Evolutionary conservation across 2,797 vertebrate genomes (phyloP), one percentile per base, ranked within the genome.

Genomic region (Protosalanx chinensis): DNA sequence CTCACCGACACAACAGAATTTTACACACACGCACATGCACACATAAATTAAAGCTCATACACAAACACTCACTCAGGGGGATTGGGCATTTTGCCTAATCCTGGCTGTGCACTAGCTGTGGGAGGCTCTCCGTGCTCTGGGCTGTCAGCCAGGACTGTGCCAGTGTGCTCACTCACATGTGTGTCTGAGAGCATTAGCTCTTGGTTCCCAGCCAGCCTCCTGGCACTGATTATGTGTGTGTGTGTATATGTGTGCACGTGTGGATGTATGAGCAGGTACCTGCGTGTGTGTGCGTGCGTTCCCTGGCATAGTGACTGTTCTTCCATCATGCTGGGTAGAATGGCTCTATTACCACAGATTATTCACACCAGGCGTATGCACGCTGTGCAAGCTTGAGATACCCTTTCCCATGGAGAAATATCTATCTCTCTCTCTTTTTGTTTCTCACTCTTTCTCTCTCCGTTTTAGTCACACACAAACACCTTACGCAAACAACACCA

Each of bases 341-440:
- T 68, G 71, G 33, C 64, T 76, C 46, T 74, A 67, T 79, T 75
- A 79, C 58, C 67, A 66, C 67, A 60, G 30, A 51, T 46, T 60
- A 69, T 74, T 35, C 61, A 29, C 76, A 64, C n/a, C 5, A 46
- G 23, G 64, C 64, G 71, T 65, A 73, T 65, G 78, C 63, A 67
- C n/a, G 71, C 72, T 76, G 74, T 58, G 72, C 30, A 59, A 60
- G 68, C 49, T n/a, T 61, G 62, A 57, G 56, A 68, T 27, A 59
- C 56, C 53, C 67, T 58, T 58, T 58, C 51, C 51, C 6, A n/a
- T 5, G 18, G 51, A 56, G 18, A n/a, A 56, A 56, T 56, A n/a
- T 5, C 18, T 15, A 41, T 61, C 23, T n/a, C 41, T 46, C 41
- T 16, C 16, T n/a, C 32, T 58, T 20, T 23, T 20, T 23, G 12